phyloP scores from a whole-genome alignment of 2,888 invertebrate species.

The Aleiodes testaceus region DNA sequence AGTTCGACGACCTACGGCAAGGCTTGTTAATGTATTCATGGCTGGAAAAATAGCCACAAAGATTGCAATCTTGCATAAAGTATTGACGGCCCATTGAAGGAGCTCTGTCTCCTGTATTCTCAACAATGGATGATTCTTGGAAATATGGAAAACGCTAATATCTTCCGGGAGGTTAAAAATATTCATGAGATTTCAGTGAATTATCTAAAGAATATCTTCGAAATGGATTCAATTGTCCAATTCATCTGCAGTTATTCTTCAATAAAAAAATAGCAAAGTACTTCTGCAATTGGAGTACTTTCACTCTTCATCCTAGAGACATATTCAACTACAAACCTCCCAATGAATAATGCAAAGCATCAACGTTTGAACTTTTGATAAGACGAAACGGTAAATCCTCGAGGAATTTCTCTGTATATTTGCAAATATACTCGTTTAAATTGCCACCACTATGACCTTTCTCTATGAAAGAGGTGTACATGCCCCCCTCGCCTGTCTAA shows the following conservation, averaged over 20 bases:
- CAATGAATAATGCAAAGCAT: constrained; percentile 62
- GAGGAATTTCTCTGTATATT: constrained; percentile 21
- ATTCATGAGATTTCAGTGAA: no score
- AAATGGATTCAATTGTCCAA: no score
- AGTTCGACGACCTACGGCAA: constrained; percentile 50
- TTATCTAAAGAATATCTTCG: no score
- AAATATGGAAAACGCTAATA: not conserved
- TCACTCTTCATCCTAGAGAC: constrained; percentile 15
- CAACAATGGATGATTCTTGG: not conserved
- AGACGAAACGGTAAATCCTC: constrained; percentile 54
- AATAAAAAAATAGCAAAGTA: constrained; percentile 15
- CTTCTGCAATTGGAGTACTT: not conserved
- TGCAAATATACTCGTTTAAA: constrained; percentile 53
- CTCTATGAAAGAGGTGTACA: constrained; percentile 43
- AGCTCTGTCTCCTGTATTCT: not conserved
- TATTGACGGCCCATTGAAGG: not conserved
- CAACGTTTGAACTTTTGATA: constrained; percentile 66
- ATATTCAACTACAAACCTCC: constrained; percentile 55
- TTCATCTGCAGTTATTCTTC: no score
- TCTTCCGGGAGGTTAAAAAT: not conserved
- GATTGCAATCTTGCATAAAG: constrained; percentile 28
- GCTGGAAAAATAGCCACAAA: constrained; percentile 41
- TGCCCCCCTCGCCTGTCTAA: not conserved
- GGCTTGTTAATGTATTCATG: constrained; percentile 41
- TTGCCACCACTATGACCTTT: constrained; percentile 59